Percentiles rank a stretch among this genome's conserved stretches.
These are phyloP conservation scores for Tuberolachnus salignus DNA, from an alignment of 2,888 invertebrate genomes.

Conservation along the genomic window DNA sequence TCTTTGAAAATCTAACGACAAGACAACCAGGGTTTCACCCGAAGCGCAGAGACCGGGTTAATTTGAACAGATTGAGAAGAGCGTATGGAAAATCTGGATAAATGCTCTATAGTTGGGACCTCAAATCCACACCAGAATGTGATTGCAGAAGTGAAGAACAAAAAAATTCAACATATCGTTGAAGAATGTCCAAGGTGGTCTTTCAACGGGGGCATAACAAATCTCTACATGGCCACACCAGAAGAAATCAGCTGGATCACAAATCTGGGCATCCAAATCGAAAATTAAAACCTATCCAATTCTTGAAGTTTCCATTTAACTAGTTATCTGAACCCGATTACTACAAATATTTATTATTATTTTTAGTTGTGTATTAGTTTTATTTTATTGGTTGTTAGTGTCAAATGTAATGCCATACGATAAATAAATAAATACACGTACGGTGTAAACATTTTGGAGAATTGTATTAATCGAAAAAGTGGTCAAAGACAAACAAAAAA, in stretches of 20 bases:
- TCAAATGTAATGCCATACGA: too few species aligned
- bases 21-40: background rate
- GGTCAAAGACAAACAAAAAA: too few species aligned
- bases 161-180: conserved; percentile 15
- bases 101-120: background rate
- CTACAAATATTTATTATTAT: too few species aligned
- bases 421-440: too few species aligned
- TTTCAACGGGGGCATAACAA: background rate
- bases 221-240: conserved; percentile 16
- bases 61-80: background rate
- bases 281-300: background rate
- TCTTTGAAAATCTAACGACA: conserved; percentile 4
- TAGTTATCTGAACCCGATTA: too few species aligned
- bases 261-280: background rate
- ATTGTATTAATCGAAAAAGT: too few species aligned
- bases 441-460: too few species aligned
- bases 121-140: background rate
- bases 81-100: background rate
- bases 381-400: too few species aligned
- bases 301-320: too few species aligned
- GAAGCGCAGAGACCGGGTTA: too few species aligned
- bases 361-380: too few species aligned
- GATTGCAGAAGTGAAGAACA: background rate
- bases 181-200: background rate
- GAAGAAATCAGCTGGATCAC: conserved; percentile 10